phyloP scores from a whole-genome alignment of 2,113 vertebrate species.

The Mesembrinibis cayennensis region DNA sequence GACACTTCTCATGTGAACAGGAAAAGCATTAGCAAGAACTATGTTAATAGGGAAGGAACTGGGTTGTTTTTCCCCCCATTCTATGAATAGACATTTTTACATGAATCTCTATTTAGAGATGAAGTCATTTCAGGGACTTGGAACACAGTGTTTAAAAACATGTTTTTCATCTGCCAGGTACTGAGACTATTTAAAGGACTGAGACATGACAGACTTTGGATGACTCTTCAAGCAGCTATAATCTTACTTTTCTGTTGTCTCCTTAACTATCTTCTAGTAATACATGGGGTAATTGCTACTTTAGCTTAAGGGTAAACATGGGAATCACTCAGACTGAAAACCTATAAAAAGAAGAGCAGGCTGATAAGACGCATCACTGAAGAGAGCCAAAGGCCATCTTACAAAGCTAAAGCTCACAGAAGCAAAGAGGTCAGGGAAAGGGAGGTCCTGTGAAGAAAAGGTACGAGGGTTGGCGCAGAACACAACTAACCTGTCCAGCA shows the following conservation, averaged over 20 bases:
- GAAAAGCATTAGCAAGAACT: background rate
- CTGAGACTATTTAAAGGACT: constrained; percentile 17
- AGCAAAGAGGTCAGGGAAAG: background rate
- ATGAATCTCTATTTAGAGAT: background rate
- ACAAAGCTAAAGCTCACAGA: background rate
- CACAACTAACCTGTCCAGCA: background rate
- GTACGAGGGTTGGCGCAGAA: background rate
- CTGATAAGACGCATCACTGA: background rate
- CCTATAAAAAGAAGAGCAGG: background rate
- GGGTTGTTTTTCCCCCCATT: too few species aligned
- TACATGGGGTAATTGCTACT: background rate
- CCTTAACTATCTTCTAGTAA: background rate
- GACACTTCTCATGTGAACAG: background rate
- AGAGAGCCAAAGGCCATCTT: background rate
- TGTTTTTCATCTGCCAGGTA: constrained; percentile 6
- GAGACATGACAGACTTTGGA: background rate
- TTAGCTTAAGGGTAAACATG: background rate
- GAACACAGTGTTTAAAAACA: constrained; percentile 36
- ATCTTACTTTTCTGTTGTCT: background rate
- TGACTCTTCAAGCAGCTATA: background rate
- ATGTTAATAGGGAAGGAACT: background rate
- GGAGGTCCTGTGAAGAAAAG: background rate
- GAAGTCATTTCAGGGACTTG: background rate
- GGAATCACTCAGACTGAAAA: background rate
- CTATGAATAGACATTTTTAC: background rate